Evolutionary conservation across 2,113 vertebrate species (phyloP), one percentile per base, ranked within the genome.

Genomic region (Varanus komodoensis): DNA sequence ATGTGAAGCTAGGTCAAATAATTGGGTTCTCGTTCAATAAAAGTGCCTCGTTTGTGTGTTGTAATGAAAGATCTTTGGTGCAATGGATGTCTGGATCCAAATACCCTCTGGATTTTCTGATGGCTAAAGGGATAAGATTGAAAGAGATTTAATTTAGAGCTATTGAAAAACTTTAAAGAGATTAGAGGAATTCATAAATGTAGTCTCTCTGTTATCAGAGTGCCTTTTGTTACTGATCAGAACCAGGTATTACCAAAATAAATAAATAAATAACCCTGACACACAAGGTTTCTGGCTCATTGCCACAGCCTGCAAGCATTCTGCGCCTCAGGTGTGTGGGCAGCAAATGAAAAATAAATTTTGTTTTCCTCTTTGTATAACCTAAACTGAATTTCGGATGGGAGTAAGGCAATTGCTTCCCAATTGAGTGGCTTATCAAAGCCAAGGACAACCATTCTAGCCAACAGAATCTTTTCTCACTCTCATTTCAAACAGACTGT

Each of bases 1-100:
- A 98, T 97, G 97, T 98, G 98, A 98, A 98, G 96, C 96, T 94
- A 91, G 97, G 97, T 98, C 98, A 99, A 99, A 98, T 99, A 99
- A 99, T 99, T 99, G 98, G 98, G 98, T 98, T 99, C 98, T 98
- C 98, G 98, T 98, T 98, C 98, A 98, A 98, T 98, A 98, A 98
- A 98, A 98, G 96, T 96, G 94, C 95, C 96, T 90, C 95, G 97
- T 97, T 97, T 97, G 94, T 97, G 95, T 96, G 95, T 92, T 95
- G 95, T 97, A 96, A 97, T 97, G 96, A 97, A 97, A 97, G 97
- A 95, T 95, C 94, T 96, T 95, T 95, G 95, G 93, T 95, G 95
- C 95, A 96, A 92, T 94, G 93, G 95, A 96, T 64, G 91, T 97
- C 96, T 96, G 96, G 97, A 97, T 97, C 97, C 97, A 96, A 98